These are phyloP conservation scores for Conistra vaccinii DNA, from an alignment of 2,888 invertebrate genomes.

Conservation along the genomic window DNA sequence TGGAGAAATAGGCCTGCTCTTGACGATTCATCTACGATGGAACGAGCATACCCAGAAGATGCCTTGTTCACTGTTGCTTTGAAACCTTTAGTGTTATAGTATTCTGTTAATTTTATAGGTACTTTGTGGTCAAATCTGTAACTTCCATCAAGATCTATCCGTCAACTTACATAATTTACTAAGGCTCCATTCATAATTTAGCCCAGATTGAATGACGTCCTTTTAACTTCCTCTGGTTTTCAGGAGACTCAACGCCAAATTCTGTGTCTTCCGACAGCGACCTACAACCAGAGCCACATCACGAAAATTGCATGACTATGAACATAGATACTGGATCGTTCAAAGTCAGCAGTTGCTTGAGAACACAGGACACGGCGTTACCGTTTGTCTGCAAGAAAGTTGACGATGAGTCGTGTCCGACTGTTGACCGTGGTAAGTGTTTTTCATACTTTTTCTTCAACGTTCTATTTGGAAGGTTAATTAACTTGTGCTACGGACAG, in stretches of 20 bases:
- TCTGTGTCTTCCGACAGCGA: neutral
- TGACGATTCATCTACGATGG: too few species aligned
- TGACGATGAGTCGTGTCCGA: constrained; percentile 64
- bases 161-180: too few species aligned
- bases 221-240: neutral
- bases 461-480: too few species aligned
- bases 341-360: constrained; percentile 33
- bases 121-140: neutral
- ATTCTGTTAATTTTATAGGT: neutral
- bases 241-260: too few species aligned
- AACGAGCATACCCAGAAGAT: too few species aligned
- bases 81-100: too few species aligned
- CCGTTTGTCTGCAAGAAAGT: constrained; percentile 68
- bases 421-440: constrained; percentile 65
- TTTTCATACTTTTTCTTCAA: too few species aligned
- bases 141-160: too few species aligned
- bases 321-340: constrained; percentile 54
- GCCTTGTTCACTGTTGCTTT: too few species aligned
- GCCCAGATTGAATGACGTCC: too few species aligned
- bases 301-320: constrained; percentile 60
- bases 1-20: too few species aligned
- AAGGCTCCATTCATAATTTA: too few species aligned
- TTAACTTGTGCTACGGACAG: neutral
- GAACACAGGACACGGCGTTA: neutral
- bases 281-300: neutral